Base-by-base conservation (phyloP, 2,113 vertebrate species). In the Laterallus jamaicensis region DNA sequence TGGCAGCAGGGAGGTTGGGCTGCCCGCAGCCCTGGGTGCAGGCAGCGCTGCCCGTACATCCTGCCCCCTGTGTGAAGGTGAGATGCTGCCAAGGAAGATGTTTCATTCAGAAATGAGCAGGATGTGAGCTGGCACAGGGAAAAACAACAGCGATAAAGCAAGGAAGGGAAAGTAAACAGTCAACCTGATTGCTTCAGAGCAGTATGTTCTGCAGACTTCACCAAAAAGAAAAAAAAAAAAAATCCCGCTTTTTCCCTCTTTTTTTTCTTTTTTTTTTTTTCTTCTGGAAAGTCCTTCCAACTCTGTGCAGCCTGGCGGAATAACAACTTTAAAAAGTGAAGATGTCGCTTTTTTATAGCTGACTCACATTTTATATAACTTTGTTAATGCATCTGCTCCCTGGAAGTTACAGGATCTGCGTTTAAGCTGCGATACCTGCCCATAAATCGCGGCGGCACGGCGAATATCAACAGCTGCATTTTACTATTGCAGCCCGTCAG, bases 381-480 rank as follows among this genome's bases (percentile, higher is more conserved):
- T 96, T 75, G 90, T 95, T 85, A 95, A 98, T 92, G 89, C 75
- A 92, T 79, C 96, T 91, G 97, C 77, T 95, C 91, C 86, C 76
- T 58, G 78, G 62, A 95, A 97, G 97, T 97, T 91, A 87, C 76
- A 47, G 77, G 91, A 39, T 73, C 88, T 59, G 93, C 73, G 75
- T 40, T 91, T 39, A 64, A 39, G 80, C 93, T 6, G 52, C 63
- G 31, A 64, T 95, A 95, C 96, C 94, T 91, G 94, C 82, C 90
- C 95, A 93, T 94, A 97, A 97, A 98, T 96, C 42, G 71, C 18
- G 94, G 95, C 60, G 50, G 86, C 7, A 32, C 66, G 2, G 90
- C n/a, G 86, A 82, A 5, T 82, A 95, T 88, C 95, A 95, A 94
- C 97, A 98, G 98, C 96, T 96, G 97, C 89, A 85, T 85, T 95